These are phyloP conservation scores for Theonella swinhoei DNA, from an alignment of 37 sponge, comb jelly and placozoan species.

Conservation along the genomic window DNA sequence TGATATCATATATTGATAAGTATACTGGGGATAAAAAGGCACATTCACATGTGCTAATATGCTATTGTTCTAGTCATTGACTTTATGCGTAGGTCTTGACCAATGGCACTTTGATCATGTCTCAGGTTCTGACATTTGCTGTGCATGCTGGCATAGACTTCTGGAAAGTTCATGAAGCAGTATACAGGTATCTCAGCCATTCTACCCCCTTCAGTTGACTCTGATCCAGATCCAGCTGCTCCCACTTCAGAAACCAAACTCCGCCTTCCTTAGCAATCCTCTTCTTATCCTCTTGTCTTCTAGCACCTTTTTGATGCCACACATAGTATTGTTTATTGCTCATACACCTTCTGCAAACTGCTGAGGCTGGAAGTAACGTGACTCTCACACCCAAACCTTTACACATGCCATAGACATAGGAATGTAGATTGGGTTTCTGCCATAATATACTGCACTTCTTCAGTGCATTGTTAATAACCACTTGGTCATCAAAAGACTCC, in stretches of 20 bases:
- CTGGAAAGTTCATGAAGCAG: too few relatives aligned
- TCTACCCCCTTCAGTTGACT: not conserved
- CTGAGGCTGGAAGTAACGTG: constrained; percentile 15
- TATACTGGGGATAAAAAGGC: too few relatives aligned
- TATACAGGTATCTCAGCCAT: not conserved
- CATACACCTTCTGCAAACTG: constrained; percentile 38
- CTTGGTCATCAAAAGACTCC: constrained; percentile 43
- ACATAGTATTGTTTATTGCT: constrained; percentile 8
- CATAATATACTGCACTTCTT: constrained; percentile 11
- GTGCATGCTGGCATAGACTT: too few relatives aligned
- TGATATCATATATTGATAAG: too few relatives aligned
- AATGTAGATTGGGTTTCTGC: not conserved
- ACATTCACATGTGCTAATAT: too few relatives aligned
- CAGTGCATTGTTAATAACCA: constrained; percentile 42
- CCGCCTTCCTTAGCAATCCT: not conserved
- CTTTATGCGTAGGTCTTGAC: too few relatives aligned
- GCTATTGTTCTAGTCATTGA: too few relatives aligned
- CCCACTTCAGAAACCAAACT: constrained; percentile 14
- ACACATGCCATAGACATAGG: not conserved
- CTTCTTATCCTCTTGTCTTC: not conserved
- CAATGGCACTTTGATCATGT: too few relatives aligned
- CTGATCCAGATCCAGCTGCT: not conserved
- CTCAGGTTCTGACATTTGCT: too few relatives aligned
- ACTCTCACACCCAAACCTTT: constrained; percentile 20
- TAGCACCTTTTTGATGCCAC: constrained; percentile 26